These are phyloP conservation scores for Volucella inanis DNA, from an alignment of 2,888 invertebrate genomes.

Conservation along the genomic window DNA sequence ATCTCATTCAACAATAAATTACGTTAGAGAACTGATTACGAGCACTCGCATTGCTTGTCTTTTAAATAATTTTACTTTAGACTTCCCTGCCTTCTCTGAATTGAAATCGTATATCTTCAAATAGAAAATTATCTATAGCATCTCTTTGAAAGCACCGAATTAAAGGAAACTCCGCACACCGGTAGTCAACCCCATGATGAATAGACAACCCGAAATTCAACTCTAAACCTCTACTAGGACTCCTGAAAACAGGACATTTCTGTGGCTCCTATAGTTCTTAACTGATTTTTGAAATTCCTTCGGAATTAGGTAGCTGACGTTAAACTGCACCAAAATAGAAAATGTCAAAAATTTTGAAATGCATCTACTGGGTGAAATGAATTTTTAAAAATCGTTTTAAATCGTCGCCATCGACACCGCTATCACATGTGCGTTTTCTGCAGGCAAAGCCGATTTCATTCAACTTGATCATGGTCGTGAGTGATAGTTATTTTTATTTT, in stretches of 20 bases:
- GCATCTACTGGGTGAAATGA: conserved; percentile 76
- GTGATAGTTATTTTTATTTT: conserved; percentile 40
- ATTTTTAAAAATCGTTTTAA: conserved; percentile 80
- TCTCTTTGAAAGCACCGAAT: conserved; percentile 68
- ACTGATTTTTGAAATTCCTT: conserved; percentile 78
- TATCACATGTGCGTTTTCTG: conserved; percentile 58
- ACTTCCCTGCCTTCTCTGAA: background rate
- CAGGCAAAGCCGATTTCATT: conserved; percentile 50
- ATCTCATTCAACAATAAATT: background rate
- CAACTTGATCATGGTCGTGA: conserved; percentile 58
- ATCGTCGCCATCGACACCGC: conserved; percentile 71
- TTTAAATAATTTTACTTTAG: conserved; percentile 43
- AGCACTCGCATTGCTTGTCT: background rate
- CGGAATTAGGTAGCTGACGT: conserved; percentile 78
- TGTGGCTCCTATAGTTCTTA: conserved; percentile 37
- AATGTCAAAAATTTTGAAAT: conserved; percentile 47
- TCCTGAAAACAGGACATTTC: conserved; percentile 71
- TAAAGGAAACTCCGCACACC: conserved; percentile 60
- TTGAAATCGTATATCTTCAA: conserved; percentile 76
- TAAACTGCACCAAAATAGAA: background rate
- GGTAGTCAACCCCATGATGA: background rate
- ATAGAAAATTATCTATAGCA: conserved; percentile 76
- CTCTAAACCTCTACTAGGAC: conserved; percentile 22
- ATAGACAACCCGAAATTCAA: conserved; percentile 58
- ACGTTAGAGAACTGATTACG: too few relatives aligned